Conservation (phyloP, 2,797 vertebrate genomes). For the Cygnus olor region DNA sequence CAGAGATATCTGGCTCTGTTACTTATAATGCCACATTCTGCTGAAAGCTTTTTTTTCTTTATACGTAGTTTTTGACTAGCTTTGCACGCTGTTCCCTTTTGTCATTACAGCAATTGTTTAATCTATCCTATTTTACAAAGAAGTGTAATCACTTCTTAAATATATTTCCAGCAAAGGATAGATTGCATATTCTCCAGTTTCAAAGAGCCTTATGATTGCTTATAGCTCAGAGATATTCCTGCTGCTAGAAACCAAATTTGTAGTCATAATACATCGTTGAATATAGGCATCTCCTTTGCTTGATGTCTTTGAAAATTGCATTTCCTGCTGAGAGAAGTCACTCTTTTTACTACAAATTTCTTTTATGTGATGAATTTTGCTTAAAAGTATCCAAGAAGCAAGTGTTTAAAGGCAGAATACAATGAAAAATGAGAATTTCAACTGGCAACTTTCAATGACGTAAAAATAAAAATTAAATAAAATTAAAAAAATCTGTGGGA, state of each 20-base stretch:
- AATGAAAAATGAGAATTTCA: constrained; percentile 11
- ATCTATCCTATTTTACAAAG: background rate
- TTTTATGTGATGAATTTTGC: constrained; percentile 32
- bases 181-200: constrained; percentile 22
- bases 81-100: background rate
- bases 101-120: constrained; percentile 18
- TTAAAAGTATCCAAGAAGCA: constrained; percentile 44
- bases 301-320: constrained; percentile 45
- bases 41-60: background rate
- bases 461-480: background rate
- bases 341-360: constrained; percentile 38
- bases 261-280: constrained; percentile 42
- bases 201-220: constrained; percentile 33
- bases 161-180: background rate
- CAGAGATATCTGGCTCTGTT: background rate
- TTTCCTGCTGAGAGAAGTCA: constrained; percentile 38
- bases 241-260: constrained; percentile 45
- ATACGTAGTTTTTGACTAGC: background rate
- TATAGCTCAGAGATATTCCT: constrained; percentile 16
- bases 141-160: constrained; percentile 24
- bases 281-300: constrained; percentile 25
- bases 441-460: background rate
- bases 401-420: constrained; percentile 16
- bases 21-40: background rate
- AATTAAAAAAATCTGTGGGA: background rate